Percentiles rank a stretch among this genome's conserved stretches.
These are phyloP conservation scores for Drosophila aldrichi DNA, from an alignment of 2,888 invertebrate species.

Conservation along the genomic window DNA sequence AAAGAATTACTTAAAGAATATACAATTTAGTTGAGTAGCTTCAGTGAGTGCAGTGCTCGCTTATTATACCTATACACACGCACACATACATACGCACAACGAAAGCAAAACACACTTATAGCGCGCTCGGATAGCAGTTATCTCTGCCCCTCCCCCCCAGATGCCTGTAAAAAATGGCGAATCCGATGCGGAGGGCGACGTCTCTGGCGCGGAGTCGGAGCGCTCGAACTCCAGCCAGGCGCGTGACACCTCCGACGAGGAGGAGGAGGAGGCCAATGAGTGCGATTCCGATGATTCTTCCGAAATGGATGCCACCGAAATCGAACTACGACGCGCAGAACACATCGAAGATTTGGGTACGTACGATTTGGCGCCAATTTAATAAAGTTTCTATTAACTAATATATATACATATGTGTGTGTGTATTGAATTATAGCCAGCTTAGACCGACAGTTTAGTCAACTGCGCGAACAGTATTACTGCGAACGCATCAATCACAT, in stretches of 20 bases:
- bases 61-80: background rate
- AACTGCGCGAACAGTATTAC: constrained; percentile 95
- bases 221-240: constrained; percentile 89
- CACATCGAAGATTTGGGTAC: constrained; percentile 92
- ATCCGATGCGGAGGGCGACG: constrained; percentile 87
- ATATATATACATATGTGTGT: background rate
- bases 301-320: constrained; percentile 97
- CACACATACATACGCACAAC: background rate
- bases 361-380: constrained; percentile 11
- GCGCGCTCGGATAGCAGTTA: constrained; percentile 5
- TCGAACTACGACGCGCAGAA: constrained; percentile 92
- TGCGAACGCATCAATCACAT: constrained; percentile 92
- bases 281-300: constrained; percentile 94
- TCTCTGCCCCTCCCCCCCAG: constrained; percentile 27
- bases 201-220: constrained; percentile 90
- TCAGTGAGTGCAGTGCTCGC: constrained; percentile 2
- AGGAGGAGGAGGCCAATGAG: constrained; percentile 90
- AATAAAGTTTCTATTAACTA: fast-evolving
- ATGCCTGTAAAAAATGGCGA: constrained; percentile 90
- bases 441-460: constrained; percentile 94
- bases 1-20: background rate
- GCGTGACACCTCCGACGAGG: constrained; percentile 88
- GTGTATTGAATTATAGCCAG: constrained; percentile 87
- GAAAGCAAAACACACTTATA: background rate
- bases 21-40: background rate